Evolutionary conservation across 2,797 vertebrate genomes (phyloP), one percentile per base, ranked within the genome.

Genomic region (Alauda arvensis): DNA sequence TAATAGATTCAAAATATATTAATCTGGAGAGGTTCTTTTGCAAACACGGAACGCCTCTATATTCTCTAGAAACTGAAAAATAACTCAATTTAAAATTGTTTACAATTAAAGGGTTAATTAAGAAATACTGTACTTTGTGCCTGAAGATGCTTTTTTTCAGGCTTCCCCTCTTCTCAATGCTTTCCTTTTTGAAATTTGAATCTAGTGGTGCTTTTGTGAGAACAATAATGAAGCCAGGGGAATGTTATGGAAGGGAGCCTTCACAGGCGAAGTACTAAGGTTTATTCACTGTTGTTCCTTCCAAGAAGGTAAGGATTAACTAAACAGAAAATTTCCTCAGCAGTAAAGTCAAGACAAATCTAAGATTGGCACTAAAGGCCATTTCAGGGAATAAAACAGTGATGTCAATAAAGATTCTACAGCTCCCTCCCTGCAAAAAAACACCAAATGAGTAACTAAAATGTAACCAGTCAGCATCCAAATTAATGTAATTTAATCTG

Each of bases 401-500:
- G 25, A 60, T 46, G 17, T 7, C 57, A 71, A 39, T 34, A 87
- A 71, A 37, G 14, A 77, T 55, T 56, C 10, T 21, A 45, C 17
- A 85, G 18, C 26, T 78, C 18, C 8, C 17, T 65, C 25, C 25
- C 13, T 57, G 25, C 8, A 63, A 72, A 83, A 85, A 52, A 11
- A 9, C 23, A 83, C 26, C 24, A 62, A 72, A 63, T 1, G 26
- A 89, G 69, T 60, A 84, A 55, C 43, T 85, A 3, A 19, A 55
- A 12, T 34, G 18, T 34, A 83, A 68, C 39, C 31, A 57, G 39
- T 43, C 45, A 84, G 61, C 23, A 74, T 48, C 34, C 55, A 78
- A 90, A 4, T 59, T 83, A 94, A 85, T 63, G 63, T 53, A 48
- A 85, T 62, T 85, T 85, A 94, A 94, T 77, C 89, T 71, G 69